These are phyloP conservation scores for Laupala kohalensis DNA, from an alignment of 1,140 invertebrate species.

Conservation along the genomic window DNA sequence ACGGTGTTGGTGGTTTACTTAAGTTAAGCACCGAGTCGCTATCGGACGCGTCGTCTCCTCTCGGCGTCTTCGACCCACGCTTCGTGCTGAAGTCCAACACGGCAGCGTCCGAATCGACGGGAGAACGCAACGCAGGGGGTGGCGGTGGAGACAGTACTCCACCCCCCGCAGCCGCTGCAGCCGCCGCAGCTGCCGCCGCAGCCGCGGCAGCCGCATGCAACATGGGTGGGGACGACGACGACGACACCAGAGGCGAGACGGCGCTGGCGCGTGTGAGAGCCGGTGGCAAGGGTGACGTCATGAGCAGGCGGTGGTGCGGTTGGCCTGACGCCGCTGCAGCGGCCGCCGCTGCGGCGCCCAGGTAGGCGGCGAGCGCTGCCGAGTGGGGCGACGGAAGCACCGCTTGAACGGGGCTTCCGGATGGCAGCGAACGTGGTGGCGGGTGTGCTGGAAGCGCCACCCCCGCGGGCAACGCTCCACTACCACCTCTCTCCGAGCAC, in stretches of 20 bases:
- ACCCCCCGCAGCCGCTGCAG: slow-evolving; percentile 17
- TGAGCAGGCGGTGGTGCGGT: slow-evolving; percentile 60
- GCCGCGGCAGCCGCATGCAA: slow-evolving; percentile 31
- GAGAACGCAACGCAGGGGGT: slow-evolving; percentile 32
- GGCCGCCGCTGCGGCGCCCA: slow-evolving; percentile 48
- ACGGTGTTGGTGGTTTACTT: slow-evolving; percentile 40
- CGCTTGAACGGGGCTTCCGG: slow-evolving; percentile 21
- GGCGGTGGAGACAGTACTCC: slow-evolving; percentile 23
- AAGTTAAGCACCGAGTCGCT: slow-evolving; percentile 50
- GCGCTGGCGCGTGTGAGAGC: slow-evolving; percentile 32
- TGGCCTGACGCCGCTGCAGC: slow-evolving; percentile 48
- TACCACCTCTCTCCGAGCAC: slow-evolving; percentile 44
- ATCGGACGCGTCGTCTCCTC: slow-evolving; percentile 34
- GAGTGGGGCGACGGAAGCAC: slow-evolving; percentile 53
- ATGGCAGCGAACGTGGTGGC: slow-evolving; percentile 21
- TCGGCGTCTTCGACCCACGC: slow-evolving; percentile 22
- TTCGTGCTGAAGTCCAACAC: slow-evolving; percentile 68
- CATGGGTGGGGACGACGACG: slow-evolving; percentile 40
- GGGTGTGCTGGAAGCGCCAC: not conserved
- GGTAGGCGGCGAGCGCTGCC: slow-evolving; percentile 62
- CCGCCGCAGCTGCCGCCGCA: slow-evolving; percentile 27
- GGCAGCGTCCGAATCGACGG: slow-evolving; percentile 27
- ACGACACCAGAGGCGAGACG: slow-evolving; percentile 44
- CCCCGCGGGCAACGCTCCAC: slow-evolving; percentile 36
- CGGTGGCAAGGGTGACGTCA: slow-evolving; percentile 51